Evolutionary conservation across 1,140 invertebrate species (phyloP).

Genomic region (Goniozus legneri): DNA sequence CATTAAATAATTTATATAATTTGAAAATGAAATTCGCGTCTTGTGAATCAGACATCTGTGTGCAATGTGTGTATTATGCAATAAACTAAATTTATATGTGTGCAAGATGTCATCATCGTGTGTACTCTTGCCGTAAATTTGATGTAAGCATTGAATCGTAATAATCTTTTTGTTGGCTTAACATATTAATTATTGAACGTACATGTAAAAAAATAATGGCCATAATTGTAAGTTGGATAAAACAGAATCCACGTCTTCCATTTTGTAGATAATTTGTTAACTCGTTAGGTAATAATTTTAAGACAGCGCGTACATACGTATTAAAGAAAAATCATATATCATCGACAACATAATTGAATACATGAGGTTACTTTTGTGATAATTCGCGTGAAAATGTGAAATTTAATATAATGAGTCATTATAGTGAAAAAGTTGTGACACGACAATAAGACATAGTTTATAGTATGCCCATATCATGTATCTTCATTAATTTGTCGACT

Average conservation of each 20-base stretch:
- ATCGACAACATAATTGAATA: too few relatives aligned
- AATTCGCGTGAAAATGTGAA: background rate
- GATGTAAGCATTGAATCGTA: background rate
- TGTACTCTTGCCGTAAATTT: conserved; percentile 4
- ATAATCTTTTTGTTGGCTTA: background rate
- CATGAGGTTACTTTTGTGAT: background rate
- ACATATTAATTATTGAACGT: background rate
- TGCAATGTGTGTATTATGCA: conserved; percentile 52
- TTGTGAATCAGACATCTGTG: conserved; percentile 31
- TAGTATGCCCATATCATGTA: conserved; percentile 23
- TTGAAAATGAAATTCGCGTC: conserved; percentile 6
- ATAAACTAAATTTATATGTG: conserved; percentile 39
- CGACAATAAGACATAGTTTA: conserved; percentile 44
- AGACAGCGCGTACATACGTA: conserved; percentile 1
- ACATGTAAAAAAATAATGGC: conserved; percentile 5
- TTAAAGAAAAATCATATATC: background rate
- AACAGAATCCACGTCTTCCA: conserved; percentile 51
- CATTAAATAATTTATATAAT: background rate
- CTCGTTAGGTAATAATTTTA: background rate
- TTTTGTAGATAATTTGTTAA: conserved; percentile 14
- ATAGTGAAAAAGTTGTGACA: conserved; percentile 37
- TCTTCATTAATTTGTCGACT: background rate
- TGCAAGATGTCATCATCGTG: conserved; percentile 20
- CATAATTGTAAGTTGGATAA: too few relatives aligned
- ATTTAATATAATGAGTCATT: background rate